A percentile compares a stretch with the other conserved stretches of the same genome.
Conservation (phyloP, 2,888 invertebrate genomes). For the Carcina quercana region DNA sequence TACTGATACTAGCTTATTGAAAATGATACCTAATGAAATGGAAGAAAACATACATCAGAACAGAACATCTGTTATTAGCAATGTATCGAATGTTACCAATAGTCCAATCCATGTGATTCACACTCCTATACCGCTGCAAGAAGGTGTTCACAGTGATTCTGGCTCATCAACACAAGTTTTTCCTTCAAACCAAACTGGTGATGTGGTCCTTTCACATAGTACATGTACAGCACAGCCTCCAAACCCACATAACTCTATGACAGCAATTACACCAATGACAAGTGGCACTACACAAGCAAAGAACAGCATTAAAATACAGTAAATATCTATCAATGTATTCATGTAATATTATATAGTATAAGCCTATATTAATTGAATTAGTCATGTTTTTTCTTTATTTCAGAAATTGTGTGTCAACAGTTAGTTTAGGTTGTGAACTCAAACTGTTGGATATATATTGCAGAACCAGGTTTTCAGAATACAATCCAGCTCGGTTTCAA, state of each 20-base stretch:
- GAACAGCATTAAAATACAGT: constrained; percentile 77
- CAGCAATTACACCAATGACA: constrained; percentile 64
- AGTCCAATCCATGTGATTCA: not conserved
- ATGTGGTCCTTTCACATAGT: constrained; percentile 53
- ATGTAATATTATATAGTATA: too few species aligned
- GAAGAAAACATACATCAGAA: constrained; percentile 4
- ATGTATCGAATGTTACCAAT: not conserved
- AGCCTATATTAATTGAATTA: too few species aligned
- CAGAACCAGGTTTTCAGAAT: constrained; percentile 87
- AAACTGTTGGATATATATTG: constrained; percentile 84
- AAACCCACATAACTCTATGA: constrained; percentile 73
- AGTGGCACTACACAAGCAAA: constrained; percentile 73
- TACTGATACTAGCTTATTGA: constrained; percentile 6
- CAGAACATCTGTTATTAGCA: constrained; percentile 9
- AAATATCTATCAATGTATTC: too few species aligned
- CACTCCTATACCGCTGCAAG: constrained; percentile 13
- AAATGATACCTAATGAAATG: not conserved
- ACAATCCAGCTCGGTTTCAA: constrained; percentile 87
- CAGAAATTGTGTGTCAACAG: constrained; percentile 89
- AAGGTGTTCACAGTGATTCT: constrained; percentile 11
- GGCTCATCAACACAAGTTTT: not conserved
- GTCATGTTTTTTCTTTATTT: constrained; percentile 29
- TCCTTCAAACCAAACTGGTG: constrained; percentile 37
- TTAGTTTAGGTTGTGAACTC: constrained; percentile 81
- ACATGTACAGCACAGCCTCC: constrained; percentile 48